A percentile compares a stretch with the other conserved stretches of the same genome.
phyloP scores from a whole-genome alignment of 2,888 invertebrate genomes.

The Aphidius colemani region DNA sequence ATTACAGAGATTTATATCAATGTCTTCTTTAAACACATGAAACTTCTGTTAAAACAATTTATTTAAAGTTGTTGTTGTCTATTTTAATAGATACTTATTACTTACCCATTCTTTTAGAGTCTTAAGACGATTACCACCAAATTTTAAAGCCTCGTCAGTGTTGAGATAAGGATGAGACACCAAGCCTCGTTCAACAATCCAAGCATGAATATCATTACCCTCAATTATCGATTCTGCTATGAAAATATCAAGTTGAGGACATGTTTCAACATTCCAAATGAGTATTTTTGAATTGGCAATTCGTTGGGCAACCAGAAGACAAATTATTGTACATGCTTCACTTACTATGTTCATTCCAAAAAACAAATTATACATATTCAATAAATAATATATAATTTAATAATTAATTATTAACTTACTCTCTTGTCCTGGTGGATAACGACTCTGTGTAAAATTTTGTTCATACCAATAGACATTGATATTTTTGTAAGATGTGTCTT shows the following conservation, averaged over 20 bases:
- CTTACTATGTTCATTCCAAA: slow-evolving; percentile 56
- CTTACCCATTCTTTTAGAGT: slow-evolving; percentile 56
- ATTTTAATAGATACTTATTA: background rate
- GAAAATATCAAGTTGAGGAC: slow-evolving; percentile 58
- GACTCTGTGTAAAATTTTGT: slow-evolving; percentile 65
- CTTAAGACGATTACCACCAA: slow-evolving; percentile 49
- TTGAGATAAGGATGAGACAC: slow-evolving; percentile 52
- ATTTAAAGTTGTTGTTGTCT: background rate
- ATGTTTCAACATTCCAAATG: slow-evolving; percentile 41
- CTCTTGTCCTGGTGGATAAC: slow-evolving; percentile 61
- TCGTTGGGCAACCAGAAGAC: slow-evolving; percentile 63
- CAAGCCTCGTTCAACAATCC: slow-evolving; percentile 46
- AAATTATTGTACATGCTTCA: slow-evolving; percentile 69
- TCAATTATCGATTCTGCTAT: slow-evolving; percentile 65
- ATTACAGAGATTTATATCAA: slow-evolving; percentile 56
- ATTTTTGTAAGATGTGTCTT: slow-evolving; percentile 38
- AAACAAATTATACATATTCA: background rate
- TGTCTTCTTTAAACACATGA: slow-evolving; percentile 59
- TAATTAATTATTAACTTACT: slow-evolving; percentile 37
- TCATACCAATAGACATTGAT: slow-evolving; percentile 65
- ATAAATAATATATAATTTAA: background rate
- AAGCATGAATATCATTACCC: slow-evolving; percentile 65
- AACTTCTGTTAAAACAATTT: slow-evolving; percentile 56
- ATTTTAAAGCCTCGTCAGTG: slow-evolving; percentile 56
- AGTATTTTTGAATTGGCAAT: slow-evolving; percentile 42